phyloP scores from a whole-genome alignment of 2,797 vertebrate genomes.

The Chanos chanos region DNA sequence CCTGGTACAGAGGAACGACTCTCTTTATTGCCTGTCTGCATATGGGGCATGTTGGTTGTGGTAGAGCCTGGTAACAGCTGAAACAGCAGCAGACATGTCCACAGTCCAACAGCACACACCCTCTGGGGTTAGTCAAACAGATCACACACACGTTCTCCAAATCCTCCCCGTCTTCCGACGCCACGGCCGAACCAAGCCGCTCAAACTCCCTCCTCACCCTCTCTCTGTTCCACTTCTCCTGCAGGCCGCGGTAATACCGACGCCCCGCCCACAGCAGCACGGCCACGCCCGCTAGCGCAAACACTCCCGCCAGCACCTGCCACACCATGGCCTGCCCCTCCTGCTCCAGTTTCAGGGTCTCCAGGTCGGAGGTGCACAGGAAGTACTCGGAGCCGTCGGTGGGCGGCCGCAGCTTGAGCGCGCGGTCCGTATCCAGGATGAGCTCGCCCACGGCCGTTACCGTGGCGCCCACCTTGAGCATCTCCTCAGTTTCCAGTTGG shows the following conservation, averaged over 20 bases:
- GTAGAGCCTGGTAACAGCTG: conserved; percentile 77
- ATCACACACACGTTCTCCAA: conserved; percentile 72
- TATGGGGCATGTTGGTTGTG: conserved; percentile 73
- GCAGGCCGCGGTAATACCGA: conserved; percentile 61
- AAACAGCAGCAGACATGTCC: conserved; percentile 87
- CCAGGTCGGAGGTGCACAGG: conserved; percentile 74
- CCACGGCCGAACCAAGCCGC: conserved; percentile 19
- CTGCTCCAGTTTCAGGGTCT: conserved; percentile 66
- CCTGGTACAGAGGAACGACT: conserved; percentile 78
- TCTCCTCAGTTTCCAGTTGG: conserved; percentile 85
- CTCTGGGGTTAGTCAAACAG: conserved; percentile 72
- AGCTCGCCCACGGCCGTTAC: conserved; percentile 81
- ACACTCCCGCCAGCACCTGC: conserved; percentile 63
- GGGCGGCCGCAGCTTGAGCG: conserved; percentile 76
- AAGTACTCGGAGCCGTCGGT: conserved; percentile 70
- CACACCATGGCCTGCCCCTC: conserved; percentile 60
- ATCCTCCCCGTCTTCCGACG: not conserved
- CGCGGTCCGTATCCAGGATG: conserved; percentile 70
- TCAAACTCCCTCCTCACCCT: conserved; percentile 61
- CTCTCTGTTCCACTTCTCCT: conserved; percentile 53
- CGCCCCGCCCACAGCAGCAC: conserved; percentile 63
- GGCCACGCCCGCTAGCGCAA: conserved; percentile 51
- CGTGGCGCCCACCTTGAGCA: conserved; percentile 80
- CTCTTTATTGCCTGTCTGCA: conserved; percentile 75
- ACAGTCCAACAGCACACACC: conserved; percentile 80